Evolutionary conservation across 2,888 invertebrate species (phyloP).

Genomic region (Asteroscopus sphinx): DNA sequence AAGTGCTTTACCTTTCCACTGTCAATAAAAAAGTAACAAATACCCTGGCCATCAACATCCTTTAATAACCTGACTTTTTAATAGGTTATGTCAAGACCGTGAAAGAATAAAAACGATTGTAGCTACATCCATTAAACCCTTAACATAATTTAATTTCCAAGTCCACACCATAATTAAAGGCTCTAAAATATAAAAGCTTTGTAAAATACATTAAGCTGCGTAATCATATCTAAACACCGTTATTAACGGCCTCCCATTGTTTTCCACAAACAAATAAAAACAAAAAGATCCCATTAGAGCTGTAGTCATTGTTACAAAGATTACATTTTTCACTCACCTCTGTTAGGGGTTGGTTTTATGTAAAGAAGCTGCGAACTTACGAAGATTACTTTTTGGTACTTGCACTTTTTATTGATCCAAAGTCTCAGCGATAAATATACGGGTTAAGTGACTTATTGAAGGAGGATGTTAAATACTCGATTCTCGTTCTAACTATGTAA

Average conservation of each 20-base stretch:
- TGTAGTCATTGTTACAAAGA: conserved; percentile 69
- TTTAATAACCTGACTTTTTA: no score
- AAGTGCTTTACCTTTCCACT: no score
- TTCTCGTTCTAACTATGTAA: no score
- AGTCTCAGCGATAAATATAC: no score
- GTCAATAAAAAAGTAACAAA: no score
- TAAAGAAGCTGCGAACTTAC: conserved; percentile 29
- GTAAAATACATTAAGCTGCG: conserved; percentile 38
- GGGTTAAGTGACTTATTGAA: neutral
- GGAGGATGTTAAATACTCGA: no score
- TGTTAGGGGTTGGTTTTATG: conserved; percentile 24
- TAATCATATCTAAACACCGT: conserved; percentile 57
- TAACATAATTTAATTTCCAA: no score
- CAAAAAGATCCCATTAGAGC: conserved; percentile 58
- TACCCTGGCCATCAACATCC: no score
- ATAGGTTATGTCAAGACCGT: no score
- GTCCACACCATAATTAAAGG: no score
- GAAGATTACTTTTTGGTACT: conserved; percentile 26
- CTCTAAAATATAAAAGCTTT: conserved; percentile 15
- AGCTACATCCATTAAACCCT: no score
- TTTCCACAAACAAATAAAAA: conserved; percentile 62
- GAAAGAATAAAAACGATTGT: no score
- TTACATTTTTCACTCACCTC: conserved; percentile 67
- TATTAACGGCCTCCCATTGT: conserved; percentile 65
- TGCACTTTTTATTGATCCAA: neutral